Conservation (phyloP, 2,888 invertebrate species). For the Nomada flava region DNA sequence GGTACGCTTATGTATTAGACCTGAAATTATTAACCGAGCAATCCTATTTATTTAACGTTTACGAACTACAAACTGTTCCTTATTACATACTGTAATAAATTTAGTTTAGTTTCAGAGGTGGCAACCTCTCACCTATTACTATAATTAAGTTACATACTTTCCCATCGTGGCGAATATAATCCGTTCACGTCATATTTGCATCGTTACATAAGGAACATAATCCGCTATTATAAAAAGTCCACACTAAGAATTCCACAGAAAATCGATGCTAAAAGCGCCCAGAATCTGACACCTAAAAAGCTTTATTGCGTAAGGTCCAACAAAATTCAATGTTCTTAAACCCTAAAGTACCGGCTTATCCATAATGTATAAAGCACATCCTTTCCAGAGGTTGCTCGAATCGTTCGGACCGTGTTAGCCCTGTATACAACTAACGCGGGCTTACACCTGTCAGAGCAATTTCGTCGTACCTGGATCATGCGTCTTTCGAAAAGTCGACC, state of each 20-base stretch:
- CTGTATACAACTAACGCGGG: constrained; percentile 66
- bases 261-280: not conserved
- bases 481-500: constrained; percentile 71
- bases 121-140: too few relatives aligned
- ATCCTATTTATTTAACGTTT: too few relatives aligned
- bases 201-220: not conserved
- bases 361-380: constrained; percentile 51
- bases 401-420: constrained; percentile 50
- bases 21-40: too few relatives aligned
- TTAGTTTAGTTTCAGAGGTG: too few relatives aligned
- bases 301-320: constrained; percentile 16
- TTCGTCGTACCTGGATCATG: constrained; percentile 77
- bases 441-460: constrained; percentile 79
- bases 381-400: constrained; percentile 22
- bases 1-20: too few relatives aligned
- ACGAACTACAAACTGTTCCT: too few relatives aligned
- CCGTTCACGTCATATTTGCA: not conserved
- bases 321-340: constrained; percentile 25
- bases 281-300: constrained; percentile 11
- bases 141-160: too few relatives aligned
- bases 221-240: not conserved
- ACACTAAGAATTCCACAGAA: not conserved
- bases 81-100: too few relatives aligned
- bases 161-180: not conserved
- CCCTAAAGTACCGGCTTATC: constrained; percentile 29